These are phyloP conservation scores for Rugalucina vietnamica DNA, from an alignment of 2,888 invertebrate species.

Conservation along the genomic window DNA sequence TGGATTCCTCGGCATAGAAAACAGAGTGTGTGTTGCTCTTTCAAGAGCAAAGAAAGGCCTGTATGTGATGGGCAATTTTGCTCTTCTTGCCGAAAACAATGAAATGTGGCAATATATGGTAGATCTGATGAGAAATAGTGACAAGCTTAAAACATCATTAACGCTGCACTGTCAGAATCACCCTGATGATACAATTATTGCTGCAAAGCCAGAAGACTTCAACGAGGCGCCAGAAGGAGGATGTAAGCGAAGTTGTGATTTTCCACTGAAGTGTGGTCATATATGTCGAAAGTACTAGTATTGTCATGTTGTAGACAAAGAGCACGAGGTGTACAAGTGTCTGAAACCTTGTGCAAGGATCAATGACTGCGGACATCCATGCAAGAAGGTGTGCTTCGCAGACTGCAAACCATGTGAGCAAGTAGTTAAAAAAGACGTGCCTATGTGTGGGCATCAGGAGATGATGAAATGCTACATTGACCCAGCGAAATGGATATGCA, in stretches of 20 bases:
- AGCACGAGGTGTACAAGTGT: conserved; percentile 85
- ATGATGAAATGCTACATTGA: conserved; percentile 70
- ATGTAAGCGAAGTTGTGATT: conserved; percentile 68
- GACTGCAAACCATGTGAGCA: conserved; percentile 75
- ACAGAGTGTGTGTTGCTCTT: conserved; percentile 82
- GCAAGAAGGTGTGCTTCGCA: conserved; percentile 85
- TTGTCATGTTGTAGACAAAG: conserved; percentile 84
- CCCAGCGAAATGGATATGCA: conserved; percentile 68
- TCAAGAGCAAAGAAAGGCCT: conserved; percentile 82
- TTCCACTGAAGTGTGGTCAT: conserved; percentile 62
- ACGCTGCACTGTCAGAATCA: conserved; percentile 75
- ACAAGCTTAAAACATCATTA: conserved; percentile 47
- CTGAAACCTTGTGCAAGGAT: conserved; percentile 66
- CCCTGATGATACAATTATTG: conserved; percentile 49
- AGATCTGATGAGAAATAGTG: conserved; percentile 37
- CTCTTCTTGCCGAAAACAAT: conserved; percentile 56
- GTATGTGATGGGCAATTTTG: conserved; percentile 81
- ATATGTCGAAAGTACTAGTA: conserved; percentile 28
- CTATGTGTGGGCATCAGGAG: conserved; percentile 76
- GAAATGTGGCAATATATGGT: conserved; percentile 65
- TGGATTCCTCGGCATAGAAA: conserved; percentile 79
- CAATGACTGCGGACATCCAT: conserved; percentile 82
- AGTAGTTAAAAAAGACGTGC: conserved; percentile 66
- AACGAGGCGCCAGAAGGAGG: conserved; percentile 69
- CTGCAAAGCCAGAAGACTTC: conserved; percentile 64